Percentiles rank a stretch among this genome's conserved stretches.
phyloP scores from a whole-genome alignment of 2,888 invertebrate species.

The Orgyia antiqua region DNA sequence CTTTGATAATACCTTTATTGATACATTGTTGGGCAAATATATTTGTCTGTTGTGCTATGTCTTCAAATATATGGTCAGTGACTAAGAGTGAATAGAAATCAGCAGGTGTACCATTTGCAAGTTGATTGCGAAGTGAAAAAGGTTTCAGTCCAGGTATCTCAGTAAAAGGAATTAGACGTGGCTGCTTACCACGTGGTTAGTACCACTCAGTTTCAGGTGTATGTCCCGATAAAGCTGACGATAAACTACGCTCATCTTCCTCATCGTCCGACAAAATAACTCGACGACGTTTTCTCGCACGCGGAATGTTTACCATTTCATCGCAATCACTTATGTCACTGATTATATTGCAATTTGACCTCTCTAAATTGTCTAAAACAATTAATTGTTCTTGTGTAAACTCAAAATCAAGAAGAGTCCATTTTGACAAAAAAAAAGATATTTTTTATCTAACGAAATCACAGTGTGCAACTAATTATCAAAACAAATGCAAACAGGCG shows the following conservation, averaged over 20 bases:
- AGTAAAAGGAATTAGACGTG: slow-evolving; percentile 12
- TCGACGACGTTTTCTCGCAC: background rate
- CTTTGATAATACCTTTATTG: background rate
- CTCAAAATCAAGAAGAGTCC: too few relatives aligned
- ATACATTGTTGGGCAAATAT: slow-evolving; percentile 4
- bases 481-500: too few relatives aligned
- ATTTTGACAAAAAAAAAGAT: too few relatives aligned
- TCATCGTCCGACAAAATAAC: slow-evolving; percentile 2
- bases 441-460: too few relatives aligned
- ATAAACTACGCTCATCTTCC: background rate
- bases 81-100: slow-evolving; percentile 3
- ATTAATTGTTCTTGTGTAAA: too few relatives aligned
- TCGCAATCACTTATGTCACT: too few relatives aligned
- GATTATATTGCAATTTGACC: too few relatives aligned
- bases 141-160: slow-evolving; percentile 7
- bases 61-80: slow-evolving; percentile 5
- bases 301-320: background rate
- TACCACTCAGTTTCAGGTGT: slow-evolving; percentile 2
- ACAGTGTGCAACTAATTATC: too few relatives aligned
- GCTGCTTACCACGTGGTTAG: slow-evolving; percentile 9
- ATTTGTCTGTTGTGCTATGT: slow-evolving; percentile 5
- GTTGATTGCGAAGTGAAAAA: slow-evolving; percentile 5
- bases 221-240: slow-evolving; percentile 1
- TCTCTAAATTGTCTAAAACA: background rate
- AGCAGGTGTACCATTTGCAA: background rate